A percentile compares a stretch with the other conserved stretches of the same genome.
These are phyloP conservation scores for Danio tinwini DNA, from an alignment of 2,797 vertebrate genomes.

Conservation along the genomic window DNA sequence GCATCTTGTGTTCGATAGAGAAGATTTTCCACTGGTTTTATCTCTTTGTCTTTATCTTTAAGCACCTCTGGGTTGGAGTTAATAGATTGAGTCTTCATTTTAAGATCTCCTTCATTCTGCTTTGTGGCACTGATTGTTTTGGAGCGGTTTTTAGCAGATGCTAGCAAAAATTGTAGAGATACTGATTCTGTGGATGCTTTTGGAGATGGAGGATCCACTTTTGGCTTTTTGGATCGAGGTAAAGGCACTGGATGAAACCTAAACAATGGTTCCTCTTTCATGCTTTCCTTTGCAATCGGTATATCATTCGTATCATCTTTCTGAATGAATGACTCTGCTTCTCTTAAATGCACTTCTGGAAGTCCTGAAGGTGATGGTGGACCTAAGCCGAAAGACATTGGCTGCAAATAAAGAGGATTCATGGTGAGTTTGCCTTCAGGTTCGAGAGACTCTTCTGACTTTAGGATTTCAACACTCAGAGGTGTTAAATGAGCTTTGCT, in stretches of 20 bases:
- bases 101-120: conserved; percentile 35
- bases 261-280: not conserved
- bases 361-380: conserved; percentile 15
- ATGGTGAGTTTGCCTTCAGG: conserved; percentile 20
- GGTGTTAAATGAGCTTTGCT: not conserved
- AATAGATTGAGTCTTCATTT: conserved; percentile 14
- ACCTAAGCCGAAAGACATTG: conserved; percentile 16
- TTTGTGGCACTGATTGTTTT: conserved; percentile 59
- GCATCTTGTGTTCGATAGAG: conserved; percentile 28
- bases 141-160: conserved; percentile 75
- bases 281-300: conserved; percentile 12
- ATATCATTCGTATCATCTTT: not conserved
- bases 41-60: conserved; percentile 29
- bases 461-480: not conserved
- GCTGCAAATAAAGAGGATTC: conserved; percentile 48
- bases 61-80: conserved; percentile 21
- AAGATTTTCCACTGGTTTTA: conserved; percentile 59
- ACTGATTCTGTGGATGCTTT: conserved; percentile 12
- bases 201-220: conserved; percentile 8
- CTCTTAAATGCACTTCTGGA: not conserved
- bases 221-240: conserved; percentile 29
- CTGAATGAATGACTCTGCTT: conserved; percentile 8
- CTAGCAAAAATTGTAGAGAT: conserved; percentile 75
- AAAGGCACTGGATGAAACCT: conserved; percentile 43
- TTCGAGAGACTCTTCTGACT: conserved; percentile 66